Evolutionary conservation across 2,888 invertebrate species (phyloP), one percentile per base, ranked within the genome.

Genomic region (Zonitis immaculata): DNA sequence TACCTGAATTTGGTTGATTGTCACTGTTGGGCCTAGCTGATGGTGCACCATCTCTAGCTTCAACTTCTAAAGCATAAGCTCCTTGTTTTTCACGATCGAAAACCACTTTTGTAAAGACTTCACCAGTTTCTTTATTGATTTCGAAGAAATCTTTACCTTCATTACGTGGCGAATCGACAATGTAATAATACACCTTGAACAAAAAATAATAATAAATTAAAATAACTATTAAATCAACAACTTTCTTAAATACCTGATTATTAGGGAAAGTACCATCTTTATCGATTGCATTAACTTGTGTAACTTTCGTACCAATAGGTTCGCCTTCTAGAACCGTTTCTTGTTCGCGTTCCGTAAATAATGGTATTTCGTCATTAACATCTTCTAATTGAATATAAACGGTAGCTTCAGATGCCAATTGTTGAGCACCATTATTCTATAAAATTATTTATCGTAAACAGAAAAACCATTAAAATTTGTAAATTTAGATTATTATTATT

Each of bases 1-100:
- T n/a, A n/a, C n/a, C 96, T 83, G 95, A 94, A 82, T 97, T 97
- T 42, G 95, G 95, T 72, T 91, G 89, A 76, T 91, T 90, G 73
- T 91, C 89, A 73, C 91, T 91, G 76, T 95, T 95, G 42, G 95
- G 95, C 60, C 95, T 82, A 49, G 94, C 95, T 11, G 97, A 97
- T n/a, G 94, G 90, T 51, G 93, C 93, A 48, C 96, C 95, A 73
- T 99, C 99, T 53, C 95, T 82, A 0, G 97, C 98, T 76, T 95
- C 94, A 67, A 99, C 96, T 74, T 96, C 95, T 72, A 99, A 79
- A 30, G 97, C 97, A 79, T 97, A 98, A 54, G 96, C 95, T 43
- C 92, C 93, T 75, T 96, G 95, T 81, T 95, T 95, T 79, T 98
- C 98, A 60, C 97, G 86, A 80, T 98, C 98, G 81, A 98, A 98